Evolutionary conservation across 1,140 invertebrate genomes (phyloP), one percentile per base, ranked within the genome.

Genomic region (Globodera ellingtonae): DNA sequence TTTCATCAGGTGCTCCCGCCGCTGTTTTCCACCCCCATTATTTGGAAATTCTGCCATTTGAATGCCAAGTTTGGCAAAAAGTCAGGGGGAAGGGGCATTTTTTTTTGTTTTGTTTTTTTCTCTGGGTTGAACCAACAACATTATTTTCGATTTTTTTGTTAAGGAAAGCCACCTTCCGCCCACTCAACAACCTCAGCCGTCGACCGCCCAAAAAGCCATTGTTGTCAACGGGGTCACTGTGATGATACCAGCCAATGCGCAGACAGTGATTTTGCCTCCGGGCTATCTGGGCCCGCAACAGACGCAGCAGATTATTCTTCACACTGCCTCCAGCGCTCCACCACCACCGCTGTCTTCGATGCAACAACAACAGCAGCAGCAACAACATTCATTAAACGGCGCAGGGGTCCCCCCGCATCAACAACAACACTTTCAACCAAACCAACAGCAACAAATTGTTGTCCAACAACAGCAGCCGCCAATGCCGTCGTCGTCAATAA

Each of bases 181-280:
- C 48, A n/a, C 67, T 77, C 56, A 59, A 65, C 67, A 35, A 24
- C 52, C 52, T 15, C 67, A 21, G 15, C 21, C 48, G 21, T 21
- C 75, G 21, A 56, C 44, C 18, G 56, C 62, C 3, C 75, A 77
- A 21, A 65, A 77, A 47, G 75, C 75, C 50, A 77, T 77, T 18
- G 67, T 77, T 13, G 75, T 77, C 10, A 77, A 77, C n/a, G 75
- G 75, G 24, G 62, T 77, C 62, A 77, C 75, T 21, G 75, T 77
- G 9, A 67, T 67, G n/a, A 77, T 77, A 48, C 75, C 75, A 10
- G 67, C 44, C 62, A 77, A 77, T n/a, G 75, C 75, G 50, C 75
- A 77, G n/a, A 77, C 75, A 35, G 67, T 77, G 50, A 77, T 77
- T 46, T 69, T 77, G 65, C 75, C 75, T 6, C 75, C 75, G 6